Percentiles rank a stretch among this genome's conserved stretches.
phyloP scores from a whole-genome alignment of 2,888 invertebrate species.

The Orthosia incerta region DNA sequence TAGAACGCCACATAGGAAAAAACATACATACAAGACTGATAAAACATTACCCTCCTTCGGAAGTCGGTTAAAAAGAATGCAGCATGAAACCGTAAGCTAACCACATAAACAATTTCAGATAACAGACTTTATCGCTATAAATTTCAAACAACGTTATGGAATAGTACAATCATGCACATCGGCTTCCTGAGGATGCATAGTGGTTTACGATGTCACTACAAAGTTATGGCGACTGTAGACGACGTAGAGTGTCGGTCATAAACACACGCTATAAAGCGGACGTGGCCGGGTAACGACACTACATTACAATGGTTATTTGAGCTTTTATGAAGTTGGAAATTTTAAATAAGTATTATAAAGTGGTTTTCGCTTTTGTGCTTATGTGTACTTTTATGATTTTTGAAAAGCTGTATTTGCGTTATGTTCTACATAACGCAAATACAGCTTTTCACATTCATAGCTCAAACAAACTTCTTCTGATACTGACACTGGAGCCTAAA shows the following conservation, averaged over 20 bases:
- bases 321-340: constrained; percentile 61
- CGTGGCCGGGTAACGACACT: constrained; percentile 65
- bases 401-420: neutral
- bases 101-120: constrained; percentile 33
- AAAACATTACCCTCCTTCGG: too few relatives aligned
- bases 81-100: neutral
- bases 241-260: constrained; percentile 71
- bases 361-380: constrained; percentile 24
- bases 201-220: constrained; percentile 74
- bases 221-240: constrained; percentile 73
- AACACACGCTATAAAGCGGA: constrained; percentile 72
- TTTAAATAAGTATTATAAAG: constrained; percentile 49
- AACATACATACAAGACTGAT: too few relatives aligned
- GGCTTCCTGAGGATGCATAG: constrained; percentile 67
- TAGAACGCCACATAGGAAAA: too few relatives aligned
- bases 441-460: neutral
- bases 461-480: too few relatives aligned
- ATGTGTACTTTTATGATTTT: constrained; percentile 30
- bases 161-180: constrained; percentile 63
- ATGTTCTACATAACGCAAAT: too few relatives aligned
- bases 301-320: constrained; percentile 56
- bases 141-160: constrained; percentile 44
- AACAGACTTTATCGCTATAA: constrained; percentile 37
- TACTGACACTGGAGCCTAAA: neutral
- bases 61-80: neutral